Evolutionary conservation across 2,113 vertebrate genomes (phyloP).

Genomic region (Zingel zingel): DNA sequence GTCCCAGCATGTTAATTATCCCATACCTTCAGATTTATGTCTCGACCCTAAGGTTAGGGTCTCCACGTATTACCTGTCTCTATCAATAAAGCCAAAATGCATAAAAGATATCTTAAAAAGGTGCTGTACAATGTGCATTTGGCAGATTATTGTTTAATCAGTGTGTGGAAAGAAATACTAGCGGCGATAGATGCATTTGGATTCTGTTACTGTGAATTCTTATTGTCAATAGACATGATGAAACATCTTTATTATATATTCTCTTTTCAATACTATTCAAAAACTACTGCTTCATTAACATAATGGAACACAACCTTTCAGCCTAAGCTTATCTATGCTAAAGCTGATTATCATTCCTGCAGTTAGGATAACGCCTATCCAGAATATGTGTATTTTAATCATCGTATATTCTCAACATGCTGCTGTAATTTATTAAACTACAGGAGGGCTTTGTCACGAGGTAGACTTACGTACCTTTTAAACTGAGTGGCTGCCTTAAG

Average conservation of each 20-base stretch:
- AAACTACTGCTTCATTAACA: slow-evolving; percentile 5
- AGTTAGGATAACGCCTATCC: neutral
- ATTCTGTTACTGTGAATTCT: neutral
- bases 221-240: neutral
- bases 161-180: neutral
- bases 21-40: too few relatives aligned
- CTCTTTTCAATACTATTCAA: too few relatives aligned
- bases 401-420: slow-evolving; percentile 32
- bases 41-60: neutral
- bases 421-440: slow-evolving; percentile 16
- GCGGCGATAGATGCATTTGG: neutral
- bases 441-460: neutral
- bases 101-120: neutral
- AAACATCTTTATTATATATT: neutral
- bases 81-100: too few relatives aligned
- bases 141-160: neutral
- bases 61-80: too few relatives aligned
- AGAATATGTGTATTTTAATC: slow-evolving; percentile 22
- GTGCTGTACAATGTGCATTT: neutral
- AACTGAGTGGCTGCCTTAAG: slow-evolving; percentile 40
- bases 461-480: slow-evolving; percentile 7
- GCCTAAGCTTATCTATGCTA: slow-evolving; percentile 22
- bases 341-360: slow-evolving; percentile 47
- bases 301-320: slow-evolving; percentile 21
- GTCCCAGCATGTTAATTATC: too few relatives aligned